Evolutionary conservation across 53 echinoderm and acorn worm species (phyloP).

Genomic region (Temnopleurus reevesii): DNA sequence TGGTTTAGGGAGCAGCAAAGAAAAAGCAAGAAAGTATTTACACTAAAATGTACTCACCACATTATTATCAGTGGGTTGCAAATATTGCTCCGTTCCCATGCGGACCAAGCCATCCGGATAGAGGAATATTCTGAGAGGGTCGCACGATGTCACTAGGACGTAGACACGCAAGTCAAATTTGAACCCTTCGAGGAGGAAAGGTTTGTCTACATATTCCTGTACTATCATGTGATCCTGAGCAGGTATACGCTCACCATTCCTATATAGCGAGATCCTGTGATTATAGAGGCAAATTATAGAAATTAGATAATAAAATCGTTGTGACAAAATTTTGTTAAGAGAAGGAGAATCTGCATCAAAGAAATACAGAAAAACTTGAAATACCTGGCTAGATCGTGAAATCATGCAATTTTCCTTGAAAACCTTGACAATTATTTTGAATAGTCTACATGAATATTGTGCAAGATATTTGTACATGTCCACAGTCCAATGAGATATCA

Average conservation of each 20-base stretch:
- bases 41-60: slow-evolving; percentile 72
- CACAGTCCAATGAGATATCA: no score
- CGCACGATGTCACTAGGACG: slow-evolving; percentile 93
- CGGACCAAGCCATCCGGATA: slow-evolving; percentile 93
- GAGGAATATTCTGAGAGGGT: slow-evolving; percentile 91
- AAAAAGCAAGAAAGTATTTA: not conserved
- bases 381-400: no score
- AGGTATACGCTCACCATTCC: slow-evolving; percentile 88
- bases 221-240: slow-evolving; percentile 90
- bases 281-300: no score
- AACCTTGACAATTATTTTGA: no score
- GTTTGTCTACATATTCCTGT: slow-evolving; percentile 95
- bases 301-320: no score
- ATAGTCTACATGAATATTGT: no score
- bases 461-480: no score
- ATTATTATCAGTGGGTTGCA: slow-evolving; percentile 77
- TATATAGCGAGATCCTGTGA: slow-evolving; percentile 80
- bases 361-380: no score
- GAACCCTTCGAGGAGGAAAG: slow-evolving; percentile 91
- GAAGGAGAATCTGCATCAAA: no score
- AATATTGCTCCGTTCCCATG: slow-evolving; percentile 87
- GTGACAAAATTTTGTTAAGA: no score
- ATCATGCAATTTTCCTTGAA: no score
- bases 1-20: no score
- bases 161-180: slow-evolving; percentile 99